Conservation (phyloP, 2,113 vertebrate genomes). For the Casuarius casuarius region DNA sequence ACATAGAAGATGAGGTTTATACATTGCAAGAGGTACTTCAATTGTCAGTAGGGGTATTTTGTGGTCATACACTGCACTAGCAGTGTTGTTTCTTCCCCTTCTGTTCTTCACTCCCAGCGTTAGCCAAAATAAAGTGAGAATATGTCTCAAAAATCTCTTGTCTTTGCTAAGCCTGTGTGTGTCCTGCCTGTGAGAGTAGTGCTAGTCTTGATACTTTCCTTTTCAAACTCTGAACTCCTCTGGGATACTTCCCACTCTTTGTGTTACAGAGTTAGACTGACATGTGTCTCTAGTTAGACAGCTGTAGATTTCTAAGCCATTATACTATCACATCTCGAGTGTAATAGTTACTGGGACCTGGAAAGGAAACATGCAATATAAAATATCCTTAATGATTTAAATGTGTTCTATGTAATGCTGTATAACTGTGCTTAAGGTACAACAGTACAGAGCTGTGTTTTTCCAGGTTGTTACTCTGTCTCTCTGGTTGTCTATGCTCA, state of each 20-base stretch:
- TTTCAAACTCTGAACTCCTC: neutral
- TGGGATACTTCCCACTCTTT: neutral
- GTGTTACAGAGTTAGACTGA: neutral
- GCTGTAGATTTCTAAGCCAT: neutral
- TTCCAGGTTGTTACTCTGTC: neutral
- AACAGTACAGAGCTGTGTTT: neutral
- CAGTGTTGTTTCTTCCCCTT: neutral
- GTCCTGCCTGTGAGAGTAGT: neutral
- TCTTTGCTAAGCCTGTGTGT: neutral
- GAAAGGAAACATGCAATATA: neutral
- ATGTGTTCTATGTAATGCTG: neutral
- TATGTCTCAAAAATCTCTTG: neutral
- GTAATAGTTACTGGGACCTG: neutral
- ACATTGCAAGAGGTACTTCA: neutral
- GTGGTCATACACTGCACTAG: neutral
- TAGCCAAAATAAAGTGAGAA: neutral
- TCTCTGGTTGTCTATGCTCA: neutral
- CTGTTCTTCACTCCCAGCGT: rapidly evolving
- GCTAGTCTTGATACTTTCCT: neutral
- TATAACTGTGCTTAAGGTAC: neutral
- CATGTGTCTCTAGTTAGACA: neutral
- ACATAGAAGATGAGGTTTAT: neutral
- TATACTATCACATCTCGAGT: neutral
- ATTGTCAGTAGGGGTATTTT: neutral
- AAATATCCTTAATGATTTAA: neutral